Percentiles rank a stretch among this genome's conserved stretches.
phyloP scores from a whole-genome alignment of 2,113 vertebrate species.

The Carassius auratus region DNA sequence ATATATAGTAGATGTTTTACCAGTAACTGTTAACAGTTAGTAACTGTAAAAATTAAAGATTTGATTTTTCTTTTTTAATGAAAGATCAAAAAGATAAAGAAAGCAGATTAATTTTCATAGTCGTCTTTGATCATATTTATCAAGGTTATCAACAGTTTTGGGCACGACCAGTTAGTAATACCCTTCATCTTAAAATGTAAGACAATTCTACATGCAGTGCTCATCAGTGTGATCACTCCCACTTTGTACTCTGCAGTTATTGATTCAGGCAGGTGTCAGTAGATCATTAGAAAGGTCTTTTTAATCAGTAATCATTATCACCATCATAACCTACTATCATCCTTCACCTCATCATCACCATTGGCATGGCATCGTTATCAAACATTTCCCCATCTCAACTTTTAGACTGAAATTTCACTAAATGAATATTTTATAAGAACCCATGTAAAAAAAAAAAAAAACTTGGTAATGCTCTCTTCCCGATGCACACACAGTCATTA shows the following conservation, averaged over 20 bases:
- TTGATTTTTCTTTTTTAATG: too few relatives aligned
- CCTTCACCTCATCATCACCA: neutral
- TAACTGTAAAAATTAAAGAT: too few relatives aligned
- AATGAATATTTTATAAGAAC: neutral
- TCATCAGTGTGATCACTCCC: neutral
- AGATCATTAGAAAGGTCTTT: neutral
- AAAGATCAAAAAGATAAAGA: too few relatives aligned
- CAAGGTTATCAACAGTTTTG: too few relatives aligned
- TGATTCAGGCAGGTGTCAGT: neutral
- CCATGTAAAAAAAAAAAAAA: neutral
- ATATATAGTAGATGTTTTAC: too few relatives aligned
- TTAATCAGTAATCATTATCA: slow-evolving; percentile 9
- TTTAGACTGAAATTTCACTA: neutral
- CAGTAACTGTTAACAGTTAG: too few relatives aligned
- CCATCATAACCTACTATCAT: neutral
- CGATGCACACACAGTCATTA: neutral
- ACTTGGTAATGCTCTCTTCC: neutral
- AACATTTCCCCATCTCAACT: neutral
- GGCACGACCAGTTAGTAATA: neutral
- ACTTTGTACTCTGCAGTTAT: neutral
- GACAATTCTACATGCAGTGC: neutral
- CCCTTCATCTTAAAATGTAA: neutral
- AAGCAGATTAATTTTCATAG: too few relatives aligned
- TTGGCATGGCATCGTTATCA: neutral
- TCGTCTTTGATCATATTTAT: too few relatives aligned